Evolutionary conservation across 2,797 vertebrate species (phyloP), one percentile per base, ranked within the genome.

Genomic region (Sebastes nivosus): DNA sequence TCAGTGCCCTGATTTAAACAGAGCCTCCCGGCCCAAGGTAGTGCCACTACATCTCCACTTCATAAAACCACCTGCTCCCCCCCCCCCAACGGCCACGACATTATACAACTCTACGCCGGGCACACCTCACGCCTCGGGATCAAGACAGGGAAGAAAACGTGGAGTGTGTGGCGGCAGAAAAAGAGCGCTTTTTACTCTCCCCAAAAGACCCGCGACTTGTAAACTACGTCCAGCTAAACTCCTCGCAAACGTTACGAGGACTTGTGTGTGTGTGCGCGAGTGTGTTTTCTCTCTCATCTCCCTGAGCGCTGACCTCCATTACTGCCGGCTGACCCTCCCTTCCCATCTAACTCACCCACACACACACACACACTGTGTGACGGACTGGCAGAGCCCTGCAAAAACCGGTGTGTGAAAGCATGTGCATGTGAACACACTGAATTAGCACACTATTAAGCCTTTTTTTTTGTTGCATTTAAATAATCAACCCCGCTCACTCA

Each of bases 251-350:
- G 54, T 77, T 80, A 42, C 11, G 38, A 72, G 68, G 57, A 68
- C 38, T 50, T 22, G 77, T 22, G 52, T 46, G 78, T 13, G 63
- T 3, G 77, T 46, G 67, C 20, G 3, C 5, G 25, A 9, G 32
- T 63, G 73, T 69, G 69, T 55, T 89, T 82, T 89, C 65, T 79
- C 88, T 88, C 90, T 90, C 81, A 88, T 93, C 87, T 93, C 90
- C 91, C 92, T 82, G 77, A 87, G 87, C 80, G 32, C 78, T 88
- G 89, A 90, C 92, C 93, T 93, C 92, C 88, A 94, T 94, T 93
- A 93, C 89, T 87, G 77, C 88, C 52, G 14, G 46, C 66, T 93
- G 93, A 94, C 92, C 93, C 84, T 74, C 55, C 84, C 75, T 90
- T 83, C 79, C 83, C 76, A 70, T 85, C 77, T 32, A 59, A 52